These are phyloP conservation scores for Podocnemis expansa DNA, from an alignment of 2,113 vertebrate species.

Conservation along the genomic window DNA sequence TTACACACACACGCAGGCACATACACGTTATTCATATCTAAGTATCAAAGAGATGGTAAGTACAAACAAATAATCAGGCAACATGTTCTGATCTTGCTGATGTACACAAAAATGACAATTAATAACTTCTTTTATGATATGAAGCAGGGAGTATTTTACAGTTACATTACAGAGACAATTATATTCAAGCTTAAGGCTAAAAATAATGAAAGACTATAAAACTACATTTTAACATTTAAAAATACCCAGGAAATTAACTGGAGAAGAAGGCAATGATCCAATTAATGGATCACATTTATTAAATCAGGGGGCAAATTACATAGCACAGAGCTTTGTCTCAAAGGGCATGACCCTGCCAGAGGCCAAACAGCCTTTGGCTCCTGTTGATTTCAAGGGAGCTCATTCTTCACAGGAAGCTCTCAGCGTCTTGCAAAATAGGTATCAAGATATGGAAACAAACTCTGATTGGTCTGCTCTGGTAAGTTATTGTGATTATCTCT, in stretches of 20 bases:
- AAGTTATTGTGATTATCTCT: background rate
- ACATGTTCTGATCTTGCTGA: constrained; percentile 66
- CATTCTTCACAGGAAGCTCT: background rate
- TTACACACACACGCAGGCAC: constrained; percentile 18
- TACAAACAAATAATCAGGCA: constrained; percentile 64
- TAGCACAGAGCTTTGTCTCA: constrained; percentile 30
- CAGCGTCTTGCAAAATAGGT: background rate
- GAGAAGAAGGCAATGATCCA: constrained; percentile 67
- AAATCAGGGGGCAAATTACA: constrained; percentile 34
- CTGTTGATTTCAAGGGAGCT: background rate
- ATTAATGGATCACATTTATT: constrained; percentile 66
- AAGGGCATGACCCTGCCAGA: background rate
- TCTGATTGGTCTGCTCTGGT: rapidly evolving
- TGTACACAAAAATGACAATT: constrained; percentile 66
- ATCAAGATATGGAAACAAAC: background rate
- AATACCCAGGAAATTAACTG: constrained; percentile 74
- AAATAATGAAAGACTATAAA: constrained; percentile 70
- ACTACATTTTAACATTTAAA: constrained; percentile 70
- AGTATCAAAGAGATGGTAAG: constrained; percentile 58
- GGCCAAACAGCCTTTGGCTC: background rate
- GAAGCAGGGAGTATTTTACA: constrained; percentile 54
- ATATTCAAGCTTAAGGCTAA: constrained; percentile 67
- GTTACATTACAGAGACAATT: constrained; percentile 63
- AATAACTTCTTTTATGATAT: constrained; percentile 56
- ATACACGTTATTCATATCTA: constrained; percentile 43